Evolutionary conservation across 2,888 invertebrate genomes (phyloP).

Genomic region (Stenoptilia bipunctidactyla): DNA sequence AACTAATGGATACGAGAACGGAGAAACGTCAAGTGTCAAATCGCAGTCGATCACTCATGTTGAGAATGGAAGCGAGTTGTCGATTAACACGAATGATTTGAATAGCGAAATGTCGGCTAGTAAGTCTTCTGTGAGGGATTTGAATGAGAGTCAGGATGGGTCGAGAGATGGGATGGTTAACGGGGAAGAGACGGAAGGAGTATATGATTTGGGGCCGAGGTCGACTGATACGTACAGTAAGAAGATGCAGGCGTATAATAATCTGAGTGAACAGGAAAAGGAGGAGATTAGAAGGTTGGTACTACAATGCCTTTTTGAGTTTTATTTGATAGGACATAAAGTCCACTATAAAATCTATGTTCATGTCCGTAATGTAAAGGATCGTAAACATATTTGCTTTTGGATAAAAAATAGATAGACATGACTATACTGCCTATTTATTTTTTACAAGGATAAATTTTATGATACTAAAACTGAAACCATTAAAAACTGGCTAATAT

Average conservation of each 20-base stretch:
- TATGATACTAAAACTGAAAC: no score
- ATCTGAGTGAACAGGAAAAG: slow-evolving; percentile 54
- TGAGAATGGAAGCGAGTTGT: slow-evolving; percentile 52
- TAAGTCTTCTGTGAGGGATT: slow-evolving; percentile 38
- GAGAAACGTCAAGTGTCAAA: slow-evolving; percentile 46
- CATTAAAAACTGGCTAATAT: no score
- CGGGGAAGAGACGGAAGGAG: slow-evolving; percentile 51
- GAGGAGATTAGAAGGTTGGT: slow-evolving; percentile 54
- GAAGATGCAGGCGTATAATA: slow-evolving; percentile 61
- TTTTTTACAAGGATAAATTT: no score
- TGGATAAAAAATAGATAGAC: no score
- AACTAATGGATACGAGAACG: slow-evolving; percentile 43
- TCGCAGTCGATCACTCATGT: slow-evolving; percentile 36
- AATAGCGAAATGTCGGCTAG: slow-evolving; percentile 39
- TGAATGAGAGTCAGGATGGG: slow-evolving; percentile 25
- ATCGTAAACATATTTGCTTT: no score
- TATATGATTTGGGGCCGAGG: slow-evolving; percentile 53
- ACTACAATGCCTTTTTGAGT: no score
- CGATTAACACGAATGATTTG: slow-evolving; percentile 53
- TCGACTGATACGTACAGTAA: slow-evolving; percentile 57
- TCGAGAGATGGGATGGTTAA: slow-evolving; percentile 41
- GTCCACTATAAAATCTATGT: no score
- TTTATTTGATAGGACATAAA: no score
- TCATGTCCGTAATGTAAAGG: no score
- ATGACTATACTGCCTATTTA: no score